phyloP scores from a whole-genome alignment of 2,888 invertebrate genomes.

The Callyntrura guangdongensis region DNA sequence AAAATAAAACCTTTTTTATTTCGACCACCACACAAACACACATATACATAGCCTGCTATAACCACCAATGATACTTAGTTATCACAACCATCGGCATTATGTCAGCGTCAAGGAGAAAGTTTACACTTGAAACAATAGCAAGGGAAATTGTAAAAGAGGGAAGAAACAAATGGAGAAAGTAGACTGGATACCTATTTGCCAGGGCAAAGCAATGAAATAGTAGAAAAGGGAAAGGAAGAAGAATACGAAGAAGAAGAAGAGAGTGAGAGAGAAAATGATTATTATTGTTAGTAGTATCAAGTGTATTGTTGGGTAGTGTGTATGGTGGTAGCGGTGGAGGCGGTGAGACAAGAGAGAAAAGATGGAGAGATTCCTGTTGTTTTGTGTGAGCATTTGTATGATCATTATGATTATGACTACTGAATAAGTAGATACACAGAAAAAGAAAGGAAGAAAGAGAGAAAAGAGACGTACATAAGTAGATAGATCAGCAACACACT shows the following conservation, averaged over 20 bases:
- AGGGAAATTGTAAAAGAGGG: neutral
- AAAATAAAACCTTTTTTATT: neutral
- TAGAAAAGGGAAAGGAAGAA: neutral
- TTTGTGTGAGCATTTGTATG: conserved; percentile 1
- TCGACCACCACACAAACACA: too few relatives aligned
- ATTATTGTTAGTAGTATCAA: neutral
- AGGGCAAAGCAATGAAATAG: neutral
- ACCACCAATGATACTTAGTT: too few relatives aligned
- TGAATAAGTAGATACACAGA: too few relatives aligned
- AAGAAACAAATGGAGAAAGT: neutral
- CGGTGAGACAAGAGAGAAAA: neutral
- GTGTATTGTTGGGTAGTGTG: neutral
- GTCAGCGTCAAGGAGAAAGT: neutral
- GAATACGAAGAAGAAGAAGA: neutral
- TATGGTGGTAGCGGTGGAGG: neutral
- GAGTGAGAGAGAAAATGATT: conserved; percentile 13
- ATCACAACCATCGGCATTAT: neutral
- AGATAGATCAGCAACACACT: neutral
- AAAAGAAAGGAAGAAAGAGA: too few relatives aligned
- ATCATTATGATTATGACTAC: neutral
- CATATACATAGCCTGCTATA: neutral
- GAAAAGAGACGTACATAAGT: conserved; percentile 1
- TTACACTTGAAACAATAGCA: conserved; percentile 38
- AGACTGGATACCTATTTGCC: neutral
- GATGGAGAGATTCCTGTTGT: neutral